phyloP scores from a whole-genome alignment of 2,113 vertebrate species.

The Columbina picui region DNA sequence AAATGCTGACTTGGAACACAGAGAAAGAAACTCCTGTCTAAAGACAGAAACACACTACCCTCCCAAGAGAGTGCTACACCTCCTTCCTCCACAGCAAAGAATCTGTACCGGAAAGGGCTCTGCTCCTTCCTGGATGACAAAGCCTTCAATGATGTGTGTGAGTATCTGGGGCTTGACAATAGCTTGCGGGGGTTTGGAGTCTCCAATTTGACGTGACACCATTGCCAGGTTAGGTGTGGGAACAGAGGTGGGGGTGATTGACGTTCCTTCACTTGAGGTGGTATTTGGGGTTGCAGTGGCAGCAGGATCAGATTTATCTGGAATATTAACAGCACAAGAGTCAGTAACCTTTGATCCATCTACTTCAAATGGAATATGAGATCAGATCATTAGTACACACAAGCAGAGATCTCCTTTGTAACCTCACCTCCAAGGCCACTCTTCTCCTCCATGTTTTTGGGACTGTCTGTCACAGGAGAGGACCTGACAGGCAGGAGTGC shows the following conservation, averaged over 20 bases:
- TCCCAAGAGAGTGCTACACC: neutral
- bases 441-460: conserved; percentile 75
- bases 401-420: neutral
- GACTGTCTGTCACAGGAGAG: conserved; percentile 72
- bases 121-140: conserved; percentile 98
- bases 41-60: neutral
- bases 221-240: conserved; percentile 71
- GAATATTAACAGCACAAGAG: conserved; percentile 16
- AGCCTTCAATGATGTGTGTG: conserved; percentile 97
- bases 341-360: neutral
- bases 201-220: conserved; percentile 80
- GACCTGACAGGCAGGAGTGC: conserved; percentile 68
- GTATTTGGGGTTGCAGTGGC: conserved; percentile 32
- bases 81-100: neutral
- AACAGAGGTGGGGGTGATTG: conserved; percentile 42
- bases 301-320: conserved; percentile 77
- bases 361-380: neutral
- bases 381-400: neutral
- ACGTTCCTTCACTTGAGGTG: conserved; percentile 46
- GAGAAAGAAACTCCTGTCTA: neutral
- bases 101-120: conserved; percentile 94
- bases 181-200: conserved; percentile 91
- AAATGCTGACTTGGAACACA: neutral
- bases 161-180: conserved; percentile 99
- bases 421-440: conserved; percentile 70